Base-by-base conservation (phyloP, 2,113 vertebrate genomes). In the Tapirus terrestris region DNA sequence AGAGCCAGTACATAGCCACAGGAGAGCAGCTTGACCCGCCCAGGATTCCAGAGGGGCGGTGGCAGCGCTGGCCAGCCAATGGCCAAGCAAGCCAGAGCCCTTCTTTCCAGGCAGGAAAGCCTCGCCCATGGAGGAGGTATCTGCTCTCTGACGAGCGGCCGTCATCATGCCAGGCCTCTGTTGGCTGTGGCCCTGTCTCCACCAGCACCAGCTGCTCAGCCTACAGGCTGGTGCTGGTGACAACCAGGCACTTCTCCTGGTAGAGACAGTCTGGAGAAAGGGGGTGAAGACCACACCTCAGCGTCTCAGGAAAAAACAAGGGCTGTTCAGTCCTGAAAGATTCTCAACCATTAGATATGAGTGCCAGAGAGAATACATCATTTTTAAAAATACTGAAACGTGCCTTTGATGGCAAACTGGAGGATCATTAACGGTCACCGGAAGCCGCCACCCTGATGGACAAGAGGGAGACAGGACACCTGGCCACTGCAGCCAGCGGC, bases 401-500 rank as follows among this genome's bases (percentile, higher is more conserved):
- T 4, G 14, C 70, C 53, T 63, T 3, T 4, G 10, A 0, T 0
- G 3, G 79, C 25, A 25, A 16, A 31, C 25, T 2, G 2, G 39
- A 31, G 12, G 43, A 4, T 11, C n/a, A 0, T 16, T 8, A 45
- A 4, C 51, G 4, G 33, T 4, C 45, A 51, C 13, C 3, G 1
- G 63, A n/a, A 31, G 75, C 68, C 3, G 2, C 39, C 60, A 60
- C 39, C 29, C 53, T 5, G 12, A 80, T 0, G 4, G n/a, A 14
- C 4, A 1, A 16, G 14, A 20, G 31, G 29, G 48, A 8, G 0
- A 23, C 25, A 31, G 17, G 36, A 17, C 29, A 5, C 6, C 45
- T 9, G 0, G 39, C 8, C 11, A 4, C 6, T 5, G 0, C 23
- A 2, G 20, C 33, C n/a, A 8, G 16, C 0, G 0, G 27, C 16